Conservation (phyloP, 2,113 vertebrate species). For the Crotalus tigris region DNA sequence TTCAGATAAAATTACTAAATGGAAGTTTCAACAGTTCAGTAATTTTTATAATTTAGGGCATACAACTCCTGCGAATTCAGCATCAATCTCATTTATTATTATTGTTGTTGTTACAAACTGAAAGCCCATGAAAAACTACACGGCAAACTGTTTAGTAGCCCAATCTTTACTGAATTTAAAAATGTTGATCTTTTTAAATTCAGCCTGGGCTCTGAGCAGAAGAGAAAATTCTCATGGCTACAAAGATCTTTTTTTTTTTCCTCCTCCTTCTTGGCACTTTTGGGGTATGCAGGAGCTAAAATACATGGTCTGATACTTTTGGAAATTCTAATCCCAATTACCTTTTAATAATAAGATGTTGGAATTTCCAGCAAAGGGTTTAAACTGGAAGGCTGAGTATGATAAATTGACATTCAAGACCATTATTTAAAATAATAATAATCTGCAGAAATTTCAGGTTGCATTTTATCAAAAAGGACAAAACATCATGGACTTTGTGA, state of each 20-base stretch:
- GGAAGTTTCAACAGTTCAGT: background rate
- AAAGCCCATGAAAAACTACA: background rate
- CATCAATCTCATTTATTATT: background rate
- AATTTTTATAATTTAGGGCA: background rate
- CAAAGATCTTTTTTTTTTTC: background rate
- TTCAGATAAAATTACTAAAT: background rate
- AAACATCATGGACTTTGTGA: background rate
- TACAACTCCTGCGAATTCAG: background rate
- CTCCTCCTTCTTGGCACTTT: background rate
- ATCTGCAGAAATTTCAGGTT: background rate
- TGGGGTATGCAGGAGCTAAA: background rate
- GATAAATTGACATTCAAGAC: background rate
- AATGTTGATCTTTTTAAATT: background rate
- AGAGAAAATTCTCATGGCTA: background rate
- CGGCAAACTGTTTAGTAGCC: background rate
- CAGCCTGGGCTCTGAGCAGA: too few relatives aligned
- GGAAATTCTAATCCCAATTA: background rate
- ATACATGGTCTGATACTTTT: background rate
- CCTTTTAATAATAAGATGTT: background rate
- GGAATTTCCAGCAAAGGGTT: background rate
- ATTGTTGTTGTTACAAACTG: background rate
- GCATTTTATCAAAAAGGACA: rapidly evolving
- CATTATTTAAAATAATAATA: background rate
- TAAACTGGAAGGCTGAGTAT: too few relatives aligned
- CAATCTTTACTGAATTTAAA: background rate